These are phyloP conservation scores for Hirtodrosophila alboralis DNA, from an alignment of 2,888 invertebrate species.

Conservation along the genomic window DNA sequence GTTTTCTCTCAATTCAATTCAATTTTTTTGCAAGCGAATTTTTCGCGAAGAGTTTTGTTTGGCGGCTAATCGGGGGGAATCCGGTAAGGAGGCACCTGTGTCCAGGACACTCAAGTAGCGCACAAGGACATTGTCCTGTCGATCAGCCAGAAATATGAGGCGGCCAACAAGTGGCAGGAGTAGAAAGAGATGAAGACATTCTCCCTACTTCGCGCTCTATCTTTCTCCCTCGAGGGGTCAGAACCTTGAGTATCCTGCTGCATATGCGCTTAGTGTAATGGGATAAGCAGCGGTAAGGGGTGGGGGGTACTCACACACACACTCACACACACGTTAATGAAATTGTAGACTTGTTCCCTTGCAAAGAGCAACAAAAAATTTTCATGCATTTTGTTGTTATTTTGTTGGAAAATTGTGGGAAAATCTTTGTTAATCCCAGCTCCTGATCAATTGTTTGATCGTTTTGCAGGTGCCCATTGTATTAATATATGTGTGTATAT, in stretches of 20 bases:
- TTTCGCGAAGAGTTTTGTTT: conserved; percentile 18
- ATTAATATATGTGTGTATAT: background rate
- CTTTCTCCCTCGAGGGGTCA: no score
- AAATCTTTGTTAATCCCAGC: conserved; percentile 70
- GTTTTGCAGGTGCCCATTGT: conserved; percentile 61
- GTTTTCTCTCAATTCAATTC: conserved; percentile 1
- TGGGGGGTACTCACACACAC: conserved; percentile 23
- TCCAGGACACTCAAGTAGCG: conserved; percentile 47
- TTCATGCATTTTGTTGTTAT: conserved; percentile 25
- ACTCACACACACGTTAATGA: conserved; percentile 61
- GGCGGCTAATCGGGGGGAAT: conserved; percentile 34
- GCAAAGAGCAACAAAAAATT: conserved; percentile 37
- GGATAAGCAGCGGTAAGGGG: conserved; percentile 55
- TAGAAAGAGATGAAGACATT: conserved; percentile 8
- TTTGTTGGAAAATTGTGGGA: conserved; percentile 68
- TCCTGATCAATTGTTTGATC: conserved; percentile 67
- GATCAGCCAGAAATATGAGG: conserved; percentile 58
- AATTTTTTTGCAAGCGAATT: conserved; percentile 25
- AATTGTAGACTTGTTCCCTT: conserved; percentile 74
- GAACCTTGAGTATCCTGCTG: conserved; percentile 38
- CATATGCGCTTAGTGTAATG: conserved; percentile 69
- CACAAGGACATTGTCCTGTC: conserved; percentile 55
- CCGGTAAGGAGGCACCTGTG: conserved; percentile 40
- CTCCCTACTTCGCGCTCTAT: no score
- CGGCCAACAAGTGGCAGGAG: conserved; percentile 56